A percentile compares a stretch with the other conserved stretches of the same genome.
phyloP scores from a whole-genome alignment of 2,888 invertebrate species.

The Nomada fucata region DNA sequence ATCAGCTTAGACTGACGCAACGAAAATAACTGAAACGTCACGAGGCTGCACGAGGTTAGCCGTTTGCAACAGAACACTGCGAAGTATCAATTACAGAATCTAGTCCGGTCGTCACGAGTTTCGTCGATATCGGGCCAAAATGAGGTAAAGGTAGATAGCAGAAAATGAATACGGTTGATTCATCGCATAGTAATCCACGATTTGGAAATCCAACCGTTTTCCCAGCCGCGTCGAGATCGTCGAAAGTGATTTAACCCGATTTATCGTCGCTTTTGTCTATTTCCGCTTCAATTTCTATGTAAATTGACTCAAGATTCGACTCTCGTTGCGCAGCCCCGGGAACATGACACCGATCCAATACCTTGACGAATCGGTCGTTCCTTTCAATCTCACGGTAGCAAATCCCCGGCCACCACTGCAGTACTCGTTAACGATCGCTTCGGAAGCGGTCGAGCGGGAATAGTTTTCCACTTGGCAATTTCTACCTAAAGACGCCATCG shows the following conservation, averaged over 20 bases:
- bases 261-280: slow-evolving; percentile 55
- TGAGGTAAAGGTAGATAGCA: slow-evolving; percentile 8
- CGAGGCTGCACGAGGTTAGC: background rate
- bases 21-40: no score
- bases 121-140: background rate
- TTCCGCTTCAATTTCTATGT: slow-evolving; percentile 64
- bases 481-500: slow-evolving; percentile 49
- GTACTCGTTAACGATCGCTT: slow-evolving; percentile 48
- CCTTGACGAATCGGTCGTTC: slow-evolving; percentile 25
- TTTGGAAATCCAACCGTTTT: slow-evolving; percentile 26
- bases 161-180: slow-evolving; percentile 35
- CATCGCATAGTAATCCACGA: slow-evolving; percentile 43
- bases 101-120: background rate
- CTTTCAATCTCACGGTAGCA: slow-evolving; percentile 37
- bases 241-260: slow-evolving; percentile 53
- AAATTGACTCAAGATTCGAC: slow-evolving; percentile 63
- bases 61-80: background rate
- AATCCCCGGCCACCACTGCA: slow-evolving; percentile 20
- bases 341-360: slow-evolving; percentile 43
- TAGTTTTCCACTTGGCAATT: slow-evolving; percentile 59
- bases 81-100: slow-evolving; percentile 6
- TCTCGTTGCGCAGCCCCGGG: slow-evolving; percentile 44
- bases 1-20: no score
- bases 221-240: background rate
- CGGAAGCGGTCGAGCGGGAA: slow-evolving; percentile 33